Percentiles rank a stretch among this genome's conserved stretches.
Evolutionary conservation across 1,140 invertebrate genomes (phyloP).

Genomic region (Kradibia gibbosae): DNA sequence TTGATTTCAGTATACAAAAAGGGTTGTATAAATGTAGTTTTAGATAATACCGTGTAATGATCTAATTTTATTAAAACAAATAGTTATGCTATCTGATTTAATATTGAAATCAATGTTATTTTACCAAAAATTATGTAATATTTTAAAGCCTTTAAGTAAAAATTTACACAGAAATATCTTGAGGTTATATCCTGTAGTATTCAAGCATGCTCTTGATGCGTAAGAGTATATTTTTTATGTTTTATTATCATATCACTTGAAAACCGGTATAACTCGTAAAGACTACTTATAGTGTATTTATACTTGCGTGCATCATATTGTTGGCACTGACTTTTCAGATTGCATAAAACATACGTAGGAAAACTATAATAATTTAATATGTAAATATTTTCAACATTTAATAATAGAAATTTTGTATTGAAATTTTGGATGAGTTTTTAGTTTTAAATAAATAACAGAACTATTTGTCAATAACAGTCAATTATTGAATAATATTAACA

Average conservation of each 20-base stretch:
- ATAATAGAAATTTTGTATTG: not conserved
- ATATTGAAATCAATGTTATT: conserved; percentile 1
- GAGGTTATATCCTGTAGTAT: conserved; percentile 25
- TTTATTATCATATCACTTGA: conserved; percentile 29
- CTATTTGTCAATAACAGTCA: too few relatives aligned
- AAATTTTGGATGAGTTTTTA: not conserved
- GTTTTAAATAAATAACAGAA: too few relatives aligned
- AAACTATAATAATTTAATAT: conserved; percentile 23
- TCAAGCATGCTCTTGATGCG: conserved; percentile 18
- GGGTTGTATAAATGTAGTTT: not conserved
- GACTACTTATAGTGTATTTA: conserved; percentile 25
- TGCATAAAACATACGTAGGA: not conserved
- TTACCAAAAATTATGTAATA: not conserved
- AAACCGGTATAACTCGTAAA: conserved; percentile 29
- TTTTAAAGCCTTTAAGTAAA: conserved; percentile 20
- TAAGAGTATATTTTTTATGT: conserved; percentile 24
- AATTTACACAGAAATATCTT: conserved; percentile 24
- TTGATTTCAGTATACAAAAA: not conserved
- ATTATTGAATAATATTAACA: not conserved
- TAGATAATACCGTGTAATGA: not conserved
- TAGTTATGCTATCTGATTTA: conserved; percentile 19
- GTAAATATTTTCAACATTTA: not conserved
- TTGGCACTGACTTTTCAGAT: conserved; percentile 21
- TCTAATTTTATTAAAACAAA: not conserved
- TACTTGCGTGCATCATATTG: conserved; percentile 21